A percentile compares a stretch with the other conserved stretches of the same genome.
Evolutionary conservation across 2,888 invertebrate species (phyloP).

Genomic region (Mesoligia furuncula): DNA sequence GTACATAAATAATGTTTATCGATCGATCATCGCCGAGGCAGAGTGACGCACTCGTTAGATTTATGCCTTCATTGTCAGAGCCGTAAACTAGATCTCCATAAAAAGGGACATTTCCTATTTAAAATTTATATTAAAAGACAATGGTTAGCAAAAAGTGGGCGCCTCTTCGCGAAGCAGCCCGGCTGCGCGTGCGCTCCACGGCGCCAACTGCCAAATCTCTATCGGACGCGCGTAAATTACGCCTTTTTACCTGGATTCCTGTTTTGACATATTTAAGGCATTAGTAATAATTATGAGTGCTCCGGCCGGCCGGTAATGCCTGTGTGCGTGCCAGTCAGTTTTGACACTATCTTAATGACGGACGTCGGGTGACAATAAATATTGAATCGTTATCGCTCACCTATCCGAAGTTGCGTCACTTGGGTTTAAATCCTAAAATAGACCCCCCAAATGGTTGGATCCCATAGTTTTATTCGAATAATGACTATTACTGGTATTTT

Average conservation of each 20-base stretch:
- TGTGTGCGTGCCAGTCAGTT: conserved; percentile 86
- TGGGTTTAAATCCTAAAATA: conserved; percentile 82
- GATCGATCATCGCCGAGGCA: conserved; percentile 88
- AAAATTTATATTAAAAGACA: conserved; percentile 90
- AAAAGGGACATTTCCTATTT: conserved; percentile 90
- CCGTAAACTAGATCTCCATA: conserved; percentile 90
- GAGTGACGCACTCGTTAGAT: conserved; percentile 88
- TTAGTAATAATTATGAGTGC: conserved; percentile 91
- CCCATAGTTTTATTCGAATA: conserved; percentile 48
- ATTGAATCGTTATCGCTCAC: conserved; percentile 88
- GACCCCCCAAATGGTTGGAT: conserved; percentile 84
- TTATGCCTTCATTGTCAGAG: conserved; percentile 90
- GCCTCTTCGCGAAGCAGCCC: conserved; percentile 84
- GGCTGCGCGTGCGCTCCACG: conserved; percentile 77
- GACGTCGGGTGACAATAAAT: conserved; percentile 89
- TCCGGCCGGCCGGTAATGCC: conserved; percentile 81
- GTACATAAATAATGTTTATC: conserved; percentile 90
- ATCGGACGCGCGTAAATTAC: conserved; percentile 90
- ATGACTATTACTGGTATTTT: conserved; percentile 35
- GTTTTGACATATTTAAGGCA: conserved; percentile 91
- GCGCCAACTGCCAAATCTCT: conserved; percentile 91
- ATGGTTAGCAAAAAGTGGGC: conserved; percentile 90
- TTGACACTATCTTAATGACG: conserved; percentile 91
- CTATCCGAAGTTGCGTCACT: conserved; percentile 84
- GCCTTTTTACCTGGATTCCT: conserved; percentile 91